phyloP scores from a whole-genome alignment of 2,888 invertebrate genomes.

The Leptura quadrifasciata region DNA sequence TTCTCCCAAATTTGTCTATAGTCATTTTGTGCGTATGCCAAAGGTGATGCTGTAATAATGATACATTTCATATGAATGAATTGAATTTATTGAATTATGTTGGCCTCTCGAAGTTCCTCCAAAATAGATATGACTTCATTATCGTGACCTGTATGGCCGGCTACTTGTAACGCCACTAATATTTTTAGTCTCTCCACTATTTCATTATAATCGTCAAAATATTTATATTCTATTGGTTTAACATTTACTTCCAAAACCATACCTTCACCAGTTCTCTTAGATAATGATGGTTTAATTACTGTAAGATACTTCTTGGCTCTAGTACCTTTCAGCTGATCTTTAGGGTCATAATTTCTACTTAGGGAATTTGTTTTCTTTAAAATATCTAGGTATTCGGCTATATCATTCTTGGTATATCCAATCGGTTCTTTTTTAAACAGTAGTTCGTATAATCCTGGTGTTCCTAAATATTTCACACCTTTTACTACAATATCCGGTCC shows the following conservation, averaged over 20 bases:
- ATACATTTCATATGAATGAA: background rate
- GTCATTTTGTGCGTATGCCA: too few relatives aligned
- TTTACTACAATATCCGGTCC: too few relatives aligned
- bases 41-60: background rate
- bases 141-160: background rate
- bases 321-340: background rate
- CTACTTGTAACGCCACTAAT: background rate
- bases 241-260: background rate
- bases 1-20: too few relatives aligned
- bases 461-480: too few relatives aligned
- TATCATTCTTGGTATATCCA: background rate
- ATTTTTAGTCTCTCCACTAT: constrained; percentile 6
- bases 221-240: background rate
- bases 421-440: too few relatives aligned
- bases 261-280: background rate
- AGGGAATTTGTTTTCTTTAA: background rate
- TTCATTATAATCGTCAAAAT: constrained; percentile 7
- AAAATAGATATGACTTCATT: background rate
- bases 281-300: background rate
- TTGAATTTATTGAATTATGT: background rate
- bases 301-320: background rate
- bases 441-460: too few relatives aligned
- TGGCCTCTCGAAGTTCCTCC: constrained; percentile 1
- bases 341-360: background rate
- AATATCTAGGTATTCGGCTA: background rate